phyloP scores from a whole-genome alignment of 2,797 vertebrate genomes.

The Simalia tracyae region DNA sequence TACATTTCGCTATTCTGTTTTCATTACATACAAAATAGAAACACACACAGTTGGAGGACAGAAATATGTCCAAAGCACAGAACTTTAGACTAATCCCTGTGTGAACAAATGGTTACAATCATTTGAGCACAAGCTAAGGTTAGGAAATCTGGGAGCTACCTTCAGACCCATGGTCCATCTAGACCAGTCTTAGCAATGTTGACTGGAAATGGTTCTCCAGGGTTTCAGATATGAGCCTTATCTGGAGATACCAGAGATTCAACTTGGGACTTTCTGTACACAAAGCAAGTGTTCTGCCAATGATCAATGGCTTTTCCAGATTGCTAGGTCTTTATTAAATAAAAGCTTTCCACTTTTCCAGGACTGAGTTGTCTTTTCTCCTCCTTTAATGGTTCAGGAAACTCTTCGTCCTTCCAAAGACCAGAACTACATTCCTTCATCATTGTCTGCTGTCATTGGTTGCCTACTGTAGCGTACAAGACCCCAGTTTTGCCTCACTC shows the following conservation, averaged over 20 bases:
- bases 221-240: not conserved
- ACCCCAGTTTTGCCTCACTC: not conserved
- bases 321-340: not conserved
- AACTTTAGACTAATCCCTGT: not conserved
- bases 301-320: not conserved
- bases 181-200: not conserved
- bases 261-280: not conserved
- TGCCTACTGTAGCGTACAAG: not conserved
- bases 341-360: not conserved
- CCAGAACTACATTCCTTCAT: not conserved
- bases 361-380: not conserved
- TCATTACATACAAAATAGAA: not conserved
- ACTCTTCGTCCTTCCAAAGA: not conserved
- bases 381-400: not conserved
- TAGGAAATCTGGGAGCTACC: not conserved
- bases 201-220: not conserved
- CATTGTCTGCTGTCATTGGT: not conserved
- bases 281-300: not conserved
- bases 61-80: not conserved
- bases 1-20: not conserved
- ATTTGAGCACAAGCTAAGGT: not conserved
- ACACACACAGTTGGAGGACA: not conserved
- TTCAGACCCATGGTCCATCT: not conserved
- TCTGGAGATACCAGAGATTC: not conserved
- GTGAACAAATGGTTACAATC: not conserved